Conservation (phyloP, 2,113 vertebrate genomes). For the Pithys albifrons region DNA sequence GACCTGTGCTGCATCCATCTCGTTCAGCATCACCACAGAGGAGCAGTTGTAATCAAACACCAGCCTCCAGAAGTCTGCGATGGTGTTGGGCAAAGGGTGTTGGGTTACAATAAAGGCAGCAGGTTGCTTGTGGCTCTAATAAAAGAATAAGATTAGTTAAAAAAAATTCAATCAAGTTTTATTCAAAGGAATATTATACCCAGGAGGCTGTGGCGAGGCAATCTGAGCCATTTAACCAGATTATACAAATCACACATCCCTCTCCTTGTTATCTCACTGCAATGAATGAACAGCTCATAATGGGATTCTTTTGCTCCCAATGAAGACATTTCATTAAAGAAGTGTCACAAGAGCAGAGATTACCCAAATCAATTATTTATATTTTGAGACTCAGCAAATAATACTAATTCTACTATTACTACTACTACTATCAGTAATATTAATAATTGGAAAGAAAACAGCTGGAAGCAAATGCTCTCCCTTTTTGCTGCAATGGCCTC, state of each 20-base stretch:
- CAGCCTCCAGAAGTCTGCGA: constrained; percentile 96
- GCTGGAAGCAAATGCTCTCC: constrained; percentile 22
- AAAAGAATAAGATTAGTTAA: constrained; percentile 67
- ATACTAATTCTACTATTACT: constrained; percentile 57
- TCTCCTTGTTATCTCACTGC: constrained; percentile 56
- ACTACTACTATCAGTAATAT: constrained; percentile 39
- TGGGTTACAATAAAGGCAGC: constrained; percentile 98
- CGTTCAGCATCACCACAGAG: constrained; percentile 96
- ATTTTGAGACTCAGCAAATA: constrained; percentile 73
- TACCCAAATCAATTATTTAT: constrained; percentile 80
- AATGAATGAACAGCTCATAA: constrained; percentile 68
- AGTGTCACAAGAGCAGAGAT: constrained; percentile 73
- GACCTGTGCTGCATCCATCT: constrained; percentile 95
- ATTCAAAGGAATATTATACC: constrained; percentile 55
- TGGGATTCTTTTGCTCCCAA: constrained; percentile 71
- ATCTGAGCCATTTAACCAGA: constrained; percentile 68
- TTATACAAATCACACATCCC: constrained; percentile 65
- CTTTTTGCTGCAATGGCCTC: not conserved
- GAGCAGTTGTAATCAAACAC: constrained; percentile 99
- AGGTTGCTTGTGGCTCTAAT: constrained; percentile 97
- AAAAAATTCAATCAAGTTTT: constrained; percentile 48
- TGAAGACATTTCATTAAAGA: constrained; percentile 78
- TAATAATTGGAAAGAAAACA: constrained; percentile 67
- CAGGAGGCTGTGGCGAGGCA: constrained; percentile 34
- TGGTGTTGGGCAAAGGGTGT: constrained; percentile 95